phyloP scores from a whole-genome alignment of 2,888 invertebrate species.

The Zeuzera pyrina region DNA sequence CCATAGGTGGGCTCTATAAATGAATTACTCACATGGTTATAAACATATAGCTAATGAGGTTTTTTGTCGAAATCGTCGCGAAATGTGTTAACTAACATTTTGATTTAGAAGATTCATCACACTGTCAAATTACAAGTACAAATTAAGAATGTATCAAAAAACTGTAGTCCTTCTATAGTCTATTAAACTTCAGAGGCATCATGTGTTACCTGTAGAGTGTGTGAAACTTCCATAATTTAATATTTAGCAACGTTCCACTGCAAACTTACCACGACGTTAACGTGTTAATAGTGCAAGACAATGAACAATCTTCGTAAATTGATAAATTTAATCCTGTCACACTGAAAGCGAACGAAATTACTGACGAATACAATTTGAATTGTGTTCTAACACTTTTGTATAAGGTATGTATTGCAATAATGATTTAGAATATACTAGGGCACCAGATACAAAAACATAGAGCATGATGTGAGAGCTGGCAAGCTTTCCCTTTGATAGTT shows the following conservation, averaged over 20 bases:
- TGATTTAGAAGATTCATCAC: too few species aligned
- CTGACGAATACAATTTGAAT: background rate
- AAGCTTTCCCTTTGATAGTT: slow-evolving; percentile 68
- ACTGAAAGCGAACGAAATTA: slow-evolving; percentile 33
- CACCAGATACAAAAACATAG: slow-evolving; percentile 51
- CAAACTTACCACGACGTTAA: slow-evolving; percentile 39
- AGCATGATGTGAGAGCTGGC: slow-evolving; percentile 65
- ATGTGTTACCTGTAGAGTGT: slow-evolving; percentile 20
- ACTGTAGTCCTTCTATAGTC: slow-evolving; percentile 2
- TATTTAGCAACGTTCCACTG: slow-evolving; percentile 41
- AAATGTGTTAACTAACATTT: too few species aligned
- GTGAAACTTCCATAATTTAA: slow-evolving; percentile 48
- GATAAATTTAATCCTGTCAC: slow-evolving; percentile 57
- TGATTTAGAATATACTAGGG: too few species aligned
- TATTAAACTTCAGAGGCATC: slow-evolving; percentile 1
- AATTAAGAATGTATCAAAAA: slow-evolving; percentile 1
- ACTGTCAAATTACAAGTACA: too few species aligned
- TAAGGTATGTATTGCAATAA: slow-evolving; percentile 39
- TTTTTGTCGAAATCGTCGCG: too few species aligned
- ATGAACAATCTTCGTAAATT: slow-evolving; percentile 58
- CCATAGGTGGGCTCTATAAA: too few species aligned
- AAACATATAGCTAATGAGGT: too few species aligned
- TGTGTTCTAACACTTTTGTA: slow-evolving; percentile 13
- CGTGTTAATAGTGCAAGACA: slow-evolving; percentile 59
- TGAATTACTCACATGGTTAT: too few species aligned